Evolutionary conservation across 2,797 vertebrate genomes (phyloP).

Genomic region (Falco naumanni): DNA sequence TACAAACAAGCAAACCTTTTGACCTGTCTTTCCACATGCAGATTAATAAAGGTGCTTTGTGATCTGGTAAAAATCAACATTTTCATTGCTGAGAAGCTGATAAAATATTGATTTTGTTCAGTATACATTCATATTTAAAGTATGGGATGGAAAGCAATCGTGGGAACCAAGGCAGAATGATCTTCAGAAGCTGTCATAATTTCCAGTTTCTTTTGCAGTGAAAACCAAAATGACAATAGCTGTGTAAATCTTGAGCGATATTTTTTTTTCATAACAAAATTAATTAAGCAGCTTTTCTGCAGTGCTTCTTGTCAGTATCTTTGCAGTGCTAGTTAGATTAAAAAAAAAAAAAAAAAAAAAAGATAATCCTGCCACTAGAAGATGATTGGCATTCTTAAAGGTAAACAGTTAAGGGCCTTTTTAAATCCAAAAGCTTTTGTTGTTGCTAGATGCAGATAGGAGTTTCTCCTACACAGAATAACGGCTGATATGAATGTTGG

Average conservation of each 20-base stretch:
- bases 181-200: not conserved
- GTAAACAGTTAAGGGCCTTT: not conserved
- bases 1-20: not conserved
- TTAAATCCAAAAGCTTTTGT: not conserved
- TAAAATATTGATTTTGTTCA: not conserved
- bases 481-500: not conserved
- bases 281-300: not conserved
- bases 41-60: not conserved
- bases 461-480: not conserved
- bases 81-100: not conserved
- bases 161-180: not conserved
- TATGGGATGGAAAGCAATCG: not conserved
- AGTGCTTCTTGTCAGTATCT: not conserved
- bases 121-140: not conserved
- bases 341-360: not conserved
- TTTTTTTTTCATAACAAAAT: not conserved
- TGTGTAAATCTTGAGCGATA: not conserved
- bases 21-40: not conserved
- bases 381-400: not conserved
- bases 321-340: not conserved
- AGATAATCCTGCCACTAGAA: not conserved
- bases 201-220: not conserved
- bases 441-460: not conserved
- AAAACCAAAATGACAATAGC: not conserved
- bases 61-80: not conserved